A percentile compares a stretch with the other conserved stretches of the same genome.
phyloP scores from a whole-genome alignment of 2,797 vertebrate species.

The Sternotherus odoratus region DNA sequence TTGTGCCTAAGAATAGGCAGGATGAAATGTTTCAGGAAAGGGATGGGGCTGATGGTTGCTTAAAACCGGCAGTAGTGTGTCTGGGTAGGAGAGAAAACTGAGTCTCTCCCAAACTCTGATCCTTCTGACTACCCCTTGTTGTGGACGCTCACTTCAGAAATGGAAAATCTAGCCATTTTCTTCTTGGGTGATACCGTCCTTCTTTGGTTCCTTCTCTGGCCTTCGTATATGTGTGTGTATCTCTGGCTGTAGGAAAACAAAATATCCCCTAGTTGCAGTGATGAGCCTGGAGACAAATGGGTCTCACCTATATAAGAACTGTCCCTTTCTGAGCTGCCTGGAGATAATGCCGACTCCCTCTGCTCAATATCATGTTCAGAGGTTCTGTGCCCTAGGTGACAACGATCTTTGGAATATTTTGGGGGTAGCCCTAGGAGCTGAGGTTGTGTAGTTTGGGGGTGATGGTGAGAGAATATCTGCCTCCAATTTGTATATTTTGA shows the following conservation, averaged over 20 bases:
- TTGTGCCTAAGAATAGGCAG: neutral
- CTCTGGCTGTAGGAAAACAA: neutral
- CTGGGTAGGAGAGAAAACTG: neutral
- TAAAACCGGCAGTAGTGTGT: neutral
- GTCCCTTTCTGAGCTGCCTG: neutral
- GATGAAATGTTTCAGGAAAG: neutral
- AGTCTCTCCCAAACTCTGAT: no score
- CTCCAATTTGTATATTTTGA: neutral
- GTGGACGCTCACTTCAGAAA: neutral
- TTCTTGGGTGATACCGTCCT: neutral
- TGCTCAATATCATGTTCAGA: neutral
- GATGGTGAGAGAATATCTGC: neutral
- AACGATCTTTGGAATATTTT: neutral
- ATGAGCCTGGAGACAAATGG: neutral
- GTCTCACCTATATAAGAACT: neutral
- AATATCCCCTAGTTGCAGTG: neutral
- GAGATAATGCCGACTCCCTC: neutral
- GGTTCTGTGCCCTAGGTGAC: neutral
- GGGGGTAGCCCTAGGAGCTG: neutral
- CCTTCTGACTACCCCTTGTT: neutral
- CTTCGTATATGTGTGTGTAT: neutral
- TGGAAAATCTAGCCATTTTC: neutral
- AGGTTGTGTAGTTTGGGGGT: neutral
- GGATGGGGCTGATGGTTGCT: neutral
- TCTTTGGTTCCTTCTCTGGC: neutral